Evolutionary conservation across 2,113 vertebrate species (phyloP).

Genomic region (Eptatretus burgeri): DNA sequence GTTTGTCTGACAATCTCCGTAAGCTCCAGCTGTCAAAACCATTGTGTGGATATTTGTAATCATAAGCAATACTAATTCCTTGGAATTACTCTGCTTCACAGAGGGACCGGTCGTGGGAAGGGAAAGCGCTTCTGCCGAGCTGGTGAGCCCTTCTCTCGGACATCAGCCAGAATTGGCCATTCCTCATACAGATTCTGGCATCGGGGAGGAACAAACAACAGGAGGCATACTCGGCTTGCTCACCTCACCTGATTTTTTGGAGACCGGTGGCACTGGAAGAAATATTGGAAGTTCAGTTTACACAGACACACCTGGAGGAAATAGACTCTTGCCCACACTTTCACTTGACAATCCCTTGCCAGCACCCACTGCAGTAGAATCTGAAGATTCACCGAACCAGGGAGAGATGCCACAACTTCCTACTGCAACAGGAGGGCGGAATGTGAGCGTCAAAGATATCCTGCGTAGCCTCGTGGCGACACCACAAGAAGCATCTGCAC

Average conservation of each 20-base stretch:
- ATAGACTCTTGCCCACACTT: too few relatives aligned
- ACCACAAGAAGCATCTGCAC: slow-evolving; percentile 39
- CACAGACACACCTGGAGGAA: too few relatives aligned
- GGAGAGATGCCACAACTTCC: slow-evolving; percentile 37
- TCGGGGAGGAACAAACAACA: slow-evolving; percentile 41
- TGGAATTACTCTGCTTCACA: too few relatives aligned
- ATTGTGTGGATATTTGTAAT: too few relatives aligned
- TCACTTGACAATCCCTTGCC: too few relatives aligned
- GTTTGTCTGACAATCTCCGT: too few relatives aligned
- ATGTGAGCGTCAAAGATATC: slow-evolving; percentile 79
- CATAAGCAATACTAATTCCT: too few relatives aligned
- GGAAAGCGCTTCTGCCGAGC: too few relatives aligned
- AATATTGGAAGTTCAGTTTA: too few relatives aligned
- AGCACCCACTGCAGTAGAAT: too few relatives aligned
- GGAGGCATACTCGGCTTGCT: slow-evolving; percentile 14
- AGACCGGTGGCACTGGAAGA: not conserved
- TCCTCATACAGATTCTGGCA: slow-evolving; percentile 52
- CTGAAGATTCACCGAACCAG: not conserved
- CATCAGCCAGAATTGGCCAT: slow-evolving; percentile 15
- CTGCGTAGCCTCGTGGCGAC: slow-evolving; percentile 66
- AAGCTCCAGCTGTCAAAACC: too few relatives aligned
- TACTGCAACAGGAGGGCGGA: slow-evolving; percentile 39
- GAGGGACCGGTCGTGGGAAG: too few relatives aligned
- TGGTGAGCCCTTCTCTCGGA: not conserved
- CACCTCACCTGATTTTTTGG: not conserved